Evolutionary conservation across 2,797 vertebrate species (phyloP), one percentile per base, ranked within the genome.

Genomic region (Cetoscarus ocellatus): DNA sequence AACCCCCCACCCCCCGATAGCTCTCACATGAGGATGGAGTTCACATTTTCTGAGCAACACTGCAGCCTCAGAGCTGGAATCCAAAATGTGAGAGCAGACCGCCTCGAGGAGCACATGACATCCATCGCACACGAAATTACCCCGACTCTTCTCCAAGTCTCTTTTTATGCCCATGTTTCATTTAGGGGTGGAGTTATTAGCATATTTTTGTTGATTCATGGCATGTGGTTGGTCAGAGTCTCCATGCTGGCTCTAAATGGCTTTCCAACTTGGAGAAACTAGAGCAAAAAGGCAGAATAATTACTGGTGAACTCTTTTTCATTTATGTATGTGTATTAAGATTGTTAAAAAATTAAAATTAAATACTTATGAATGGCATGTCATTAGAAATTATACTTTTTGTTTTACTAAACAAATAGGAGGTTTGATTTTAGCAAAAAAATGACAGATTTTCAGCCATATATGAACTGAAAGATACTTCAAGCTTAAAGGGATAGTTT

Each of bases 21-120:
- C 74, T 45, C 57, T 69, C 72, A 57, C 63, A 55, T 42, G 54
- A 67, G 61, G 51, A 57, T 59, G 61, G 66, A 70, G 49, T 70
- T 61, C 49, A 52, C 63, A 18, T 67, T 77, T 88, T 53, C 39
- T 51, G 34, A 65, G 56, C 36, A 70, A 42, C 7, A 8, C 51
- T 44, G 48, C 58, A 42, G 70, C 62, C 67, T 63, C 65, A 36
- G 17, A 75, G 54, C 52, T 54, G 14, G 62, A 83, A 72, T 56
- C 34, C 27, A 61, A 77, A 44, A 79, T 61, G 27, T 47, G 34
- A 72, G 63, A 36, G n/a, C 49, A 44, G 43, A 61, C 39, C 15
- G 17, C 65, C 70, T 48, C 9, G 2, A 76, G 47, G 59, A 74
- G 62, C 17, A 72, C 58, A 74, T 39, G 45, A 10, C n/a, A 10